These are phyloP conservation scores for Furcula furcula DNA, from an alignment of 2,888 invertebrate species.

Conservation along the genomic window DNA sequence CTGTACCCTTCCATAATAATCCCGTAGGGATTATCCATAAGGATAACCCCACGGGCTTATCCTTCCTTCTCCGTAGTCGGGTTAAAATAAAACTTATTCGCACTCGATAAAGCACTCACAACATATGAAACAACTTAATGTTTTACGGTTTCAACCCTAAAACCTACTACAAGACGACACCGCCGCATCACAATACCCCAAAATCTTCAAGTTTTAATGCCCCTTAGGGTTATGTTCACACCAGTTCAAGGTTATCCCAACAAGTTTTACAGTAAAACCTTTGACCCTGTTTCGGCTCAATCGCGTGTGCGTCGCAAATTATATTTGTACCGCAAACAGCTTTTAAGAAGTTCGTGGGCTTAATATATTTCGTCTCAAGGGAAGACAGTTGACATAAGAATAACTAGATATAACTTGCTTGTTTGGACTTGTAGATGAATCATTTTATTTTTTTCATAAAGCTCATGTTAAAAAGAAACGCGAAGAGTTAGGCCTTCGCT, in stretches of 20 bases:
- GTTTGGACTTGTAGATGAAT: no score
- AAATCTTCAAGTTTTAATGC: slow-evolving; percentile 1
- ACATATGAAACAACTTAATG: no score
- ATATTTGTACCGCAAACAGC: slow-evolving; percentile 8
- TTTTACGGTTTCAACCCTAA: no score
- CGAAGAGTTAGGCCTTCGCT: no score
- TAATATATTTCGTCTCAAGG: slow-evolving; percentile 2
- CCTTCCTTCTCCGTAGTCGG: no score
- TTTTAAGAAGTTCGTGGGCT: slow-evolving; percentile 8
- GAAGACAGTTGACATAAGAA: neutral
- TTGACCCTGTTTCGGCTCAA: slow-evolving; percentile 1
- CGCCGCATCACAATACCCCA: neutral
- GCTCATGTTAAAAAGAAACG: no score
- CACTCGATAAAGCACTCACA: no score
- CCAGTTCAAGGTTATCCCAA: slow-evolving; percentile 1
- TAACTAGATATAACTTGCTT: neutral
- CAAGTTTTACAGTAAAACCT: slow-evolving; percentile 3
- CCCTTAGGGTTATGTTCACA: neutral
- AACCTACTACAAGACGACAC: neutral
- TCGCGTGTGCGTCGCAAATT: neutral
- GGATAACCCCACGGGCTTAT: no score
- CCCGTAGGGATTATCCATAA: no score
- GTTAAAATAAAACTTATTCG: no score
- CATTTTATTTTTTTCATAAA: no score
- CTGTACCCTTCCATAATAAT: no score